Evolutionary conservation across 2,113 vertebrate genomes (phyloP), one percentile per base, ranked within the genome.

Genomic region (Salvelinus alpinus): DNA sequence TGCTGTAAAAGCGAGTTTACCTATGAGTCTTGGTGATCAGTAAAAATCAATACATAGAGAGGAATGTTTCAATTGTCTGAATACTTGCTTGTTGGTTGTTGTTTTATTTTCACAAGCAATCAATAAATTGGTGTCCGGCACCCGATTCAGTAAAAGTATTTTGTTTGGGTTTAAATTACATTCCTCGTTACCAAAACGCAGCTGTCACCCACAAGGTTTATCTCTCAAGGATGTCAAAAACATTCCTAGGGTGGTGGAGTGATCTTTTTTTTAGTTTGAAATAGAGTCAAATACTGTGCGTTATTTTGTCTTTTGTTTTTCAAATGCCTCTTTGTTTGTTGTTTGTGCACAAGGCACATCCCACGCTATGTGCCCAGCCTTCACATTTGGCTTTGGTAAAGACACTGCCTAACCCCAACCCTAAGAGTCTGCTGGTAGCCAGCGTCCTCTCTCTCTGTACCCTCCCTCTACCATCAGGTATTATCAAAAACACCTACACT

Each of bases 341-440:
- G 65, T 78, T 69, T 81, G 57, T 67, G 66, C n/a, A 22, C 70
- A 57, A 48, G 70, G 69, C n/a, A 22, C 70, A 57, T 85, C 79
- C 34, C 73, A 77, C 62, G 77, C 75, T 1, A 86, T 70, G 74
- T 66, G 76, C 74, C 25, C 25, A 72, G 62, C 38, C 48, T 54
- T 18, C 44, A 87, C 87, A 88, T 90, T 85, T 89, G 81, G 65
- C 54, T 82, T 48, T 71, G 24, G n/a, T 85, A 73, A 73, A 34
- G 38, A 44, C 38, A 9, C 38, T 44, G 9, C 38, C 38, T 9
- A 44, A 22, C 12, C 59, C 20, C 59, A 8, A n/a, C 18, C 59
- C 18, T 24, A 62, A 16, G 6, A n/a, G n/a, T 24, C 59, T n/a
- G 5, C 16, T 54, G 3, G 48, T 14, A 54, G 48, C 12, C 14